Conservation (phyloP, 2,113 vertebrate species). For the Bostrychus sinensis region DNA sequence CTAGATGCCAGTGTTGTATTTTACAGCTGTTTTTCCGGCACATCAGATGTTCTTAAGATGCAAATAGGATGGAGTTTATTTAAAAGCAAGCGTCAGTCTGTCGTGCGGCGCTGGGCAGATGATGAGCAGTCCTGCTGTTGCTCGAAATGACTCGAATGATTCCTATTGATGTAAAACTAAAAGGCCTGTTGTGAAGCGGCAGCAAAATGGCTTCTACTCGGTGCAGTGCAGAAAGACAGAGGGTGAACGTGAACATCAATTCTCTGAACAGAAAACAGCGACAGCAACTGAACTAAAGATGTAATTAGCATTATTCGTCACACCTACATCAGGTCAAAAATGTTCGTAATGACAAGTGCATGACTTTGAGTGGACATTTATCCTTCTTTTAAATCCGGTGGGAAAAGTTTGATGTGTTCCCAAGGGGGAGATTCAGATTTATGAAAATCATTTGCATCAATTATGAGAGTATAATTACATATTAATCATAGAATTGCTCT, state of each 20-base stretch:
- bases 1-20: not conserved
- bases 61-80: constrained; percentile 3
- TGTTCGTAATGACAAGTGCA: constrained; percentile 4
- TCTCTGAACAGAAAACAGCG: constrained; percentile 6
- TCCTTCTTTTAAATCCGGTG: not conserved
- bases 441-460: constrained; percentile 56
- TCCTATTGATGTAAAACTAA: constrained; percentile 1
- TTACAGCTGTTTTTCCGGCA: not conserved
- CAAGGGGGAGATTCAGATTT: constrained; percentile 19
- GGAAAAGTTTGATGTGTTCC: not conserved
- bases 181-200: constrained; percentile 4
- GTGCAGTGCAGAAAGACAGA: not conserved
- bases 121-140: constrained; percentile 6
- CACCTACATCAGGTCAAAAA: not conserved
- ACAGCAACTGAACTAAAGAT: constrained; percentile 15
- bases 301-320: constrained; percentile 19
- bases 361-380: not conserved
- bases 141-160: not conserved
- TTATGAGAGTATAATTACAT: constrained; percentile 48
- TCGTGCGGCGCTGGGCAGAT: not conserved
- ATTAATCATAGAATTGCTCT: constrained; percentile 55
- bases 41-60: constrained; percentile 3
- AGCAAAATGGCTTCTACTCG: not conserved
- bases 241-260: constrained; percentile 3
- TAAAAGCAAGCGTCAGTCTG: not conserved